Base-by-base conservation (phyloP, 2,113 vertebrate genomes). In the Baryphthengus martii region DNA sequence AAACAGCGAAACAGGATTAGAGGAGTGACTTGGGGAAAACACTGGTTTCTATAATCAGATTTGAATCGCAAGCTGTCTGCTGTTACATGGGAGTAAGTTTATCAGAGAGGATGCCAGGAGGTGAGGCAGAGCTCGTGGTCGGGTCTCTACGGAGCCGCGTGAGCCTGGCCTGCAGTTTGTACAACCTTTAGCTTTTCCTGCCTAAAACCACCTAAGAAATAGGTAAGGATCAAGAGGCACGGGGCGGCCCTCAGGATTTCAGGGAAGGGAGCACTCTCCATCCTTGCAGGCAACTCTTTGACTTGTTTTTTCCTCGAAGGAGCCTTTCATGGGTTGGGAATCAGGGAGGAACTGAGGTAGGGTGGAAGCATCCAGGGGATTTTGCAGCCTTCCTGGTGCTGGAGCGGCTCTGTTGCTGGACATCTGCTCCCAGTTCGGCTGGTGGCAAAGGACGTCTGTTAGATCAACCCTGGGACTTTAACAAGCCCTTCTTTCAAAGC, bases 41-140 rank as follows among this genome's bases (percentile, higher is more conserved):
- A 11, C 74, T 56, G 83, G 28, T 97, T 90, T 82, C 10, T 2
- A 0, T 92, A 95, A 93, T 92, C 89, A 96, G 93, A 93, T 93
- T 89, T 47, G 79, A 76, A 24, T 7, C 56, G 73, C 95, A 97
- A 21, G 85, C 88, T 94, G 90, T 86, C 84, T 56, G 81, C 89
- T 94, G 56, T 82, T 78, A 21, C 59, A 45, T 3, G 2, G 78
- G 28, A 74, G n/a, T 23, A 17, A 80, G 24, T 74, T 80, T 79
- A 71, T 2, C 9, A 21, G 68, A 21, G 62, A 68, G 59, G 28
- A 15, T 88, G 62, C 37, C 63, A 65, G 85, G 91, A 73, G 86
- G 24, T 58, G 84, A 62, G 55, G 83, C 75, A 90, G 67, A 45
- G 82, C 85, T 88, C 2, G 1, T 26, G 68, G 49, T 19, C 52